Conservation (phyloP, 1,140 invertebrate species). For the Trichonephila clavata region DNA sequence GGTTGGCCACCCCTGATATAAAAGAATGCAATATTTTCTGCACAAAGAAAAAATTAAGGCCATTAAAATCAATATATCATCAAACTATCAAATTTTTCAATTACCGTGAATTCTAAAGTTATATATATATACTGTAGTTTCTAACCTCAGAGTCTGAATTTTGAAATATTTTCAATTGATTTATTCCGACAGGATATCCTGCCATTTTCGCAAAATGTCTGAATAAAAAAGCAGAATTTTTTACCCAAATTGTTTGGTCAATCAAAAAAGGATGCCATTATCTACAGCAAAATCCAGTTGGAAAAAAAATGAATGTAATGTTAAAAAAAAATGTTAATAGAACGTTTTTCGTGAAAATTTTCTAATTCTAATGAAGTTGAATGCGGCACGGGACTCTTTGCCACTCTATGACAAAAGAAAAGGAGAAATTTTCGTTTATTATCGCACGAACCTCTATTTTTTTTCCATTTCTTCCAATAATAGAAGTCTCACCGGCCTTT, state of each 20-base stretch:
- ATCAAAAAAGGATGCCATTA: not conserved
- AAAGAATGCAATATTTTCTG: no score
- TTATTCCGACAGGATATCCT: slow-evolving; percentile 1
- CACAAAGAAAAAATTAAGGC: no score
- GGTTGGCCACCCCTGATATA: no score
- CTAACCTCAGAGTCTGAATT: not conserved
- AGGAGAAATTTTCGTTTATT: not conserved
- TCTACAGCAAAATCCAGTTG: not conserved
- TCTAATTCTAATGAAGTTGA: not conserved
- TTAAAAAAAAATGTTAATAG: not conserved
- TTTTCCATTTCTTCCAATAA: not conserved
- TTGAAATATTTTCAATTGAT: not conserved
- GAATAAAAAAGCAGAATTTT: not conserved
- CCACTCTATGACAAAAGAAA: not conserved
- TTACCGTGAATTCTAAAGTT: not conserved
- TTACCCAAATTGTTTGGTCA: not conserved
- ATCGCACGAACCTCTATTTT: not conserved
- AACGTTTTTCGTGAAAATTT: not conserved
- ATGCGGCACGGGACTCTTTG: not conserved
- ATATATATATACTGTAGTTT: not conserved
- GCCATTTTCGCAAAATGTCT: not conserved
- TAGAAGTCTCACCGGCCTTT: not conserved
- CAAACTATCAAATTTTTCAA: no score
- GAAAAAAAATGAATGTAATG: not conserved
- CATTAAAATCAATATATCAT: no score